These are phyloP conservation scores for Dendrocincla fuliginosa DNA, from an alignment of 2,797 vertebrate genomes.

Conservation along the genomic window DNA sequence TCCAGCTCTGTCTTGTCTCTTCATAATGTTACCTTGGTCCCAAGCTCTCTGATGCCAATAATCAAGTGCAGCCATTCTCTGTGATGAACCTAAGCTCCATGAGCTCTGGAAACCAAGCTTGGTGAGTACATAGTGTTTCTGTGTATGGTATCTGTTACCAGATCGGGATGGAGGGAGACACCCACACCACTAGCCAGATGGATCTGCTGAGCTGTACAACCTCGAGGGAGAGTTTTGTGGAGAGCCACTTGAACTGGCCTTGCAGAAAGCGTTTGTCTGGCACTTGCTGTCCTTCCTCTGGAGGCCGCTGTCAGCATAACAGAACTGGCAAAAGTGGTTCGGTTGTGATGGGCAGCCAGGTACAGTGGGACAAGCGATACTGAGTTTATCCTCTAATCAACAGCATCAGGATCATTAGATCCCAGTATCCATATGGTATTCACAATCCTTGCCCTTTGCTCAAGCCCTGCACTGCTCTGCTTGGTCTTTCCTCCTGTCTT, in stretches of 20 bases:
- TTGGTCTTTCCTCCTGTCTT: not conserved
- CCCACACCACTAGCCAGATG: not conserved
- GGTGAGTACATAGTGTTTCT: not conserved
- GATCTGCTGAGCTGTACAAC: not conserved
- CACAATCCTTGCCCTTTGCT: not conserved
- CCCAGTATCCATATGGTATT: accelerated
- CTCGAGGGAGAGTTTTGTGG: not conserved
- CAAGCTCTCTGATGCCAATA: not conserved
- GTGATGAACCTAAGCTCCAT: not conserved
- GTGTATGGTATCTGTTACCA: not conserved
- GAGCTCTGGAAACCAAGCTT: accelerated
- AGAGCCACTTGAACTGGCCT: not conserved
- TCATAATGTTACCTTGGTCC: not conserved
- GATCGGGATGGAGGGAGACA: not conserved
- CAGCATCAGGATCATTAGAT: not conserved
- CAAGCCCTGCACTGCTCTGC: not conserved
- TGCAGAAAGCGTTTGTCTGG: not conserved
- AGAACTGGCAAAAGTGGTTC: not conserved
- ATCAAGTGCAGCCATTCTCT: not conserved
- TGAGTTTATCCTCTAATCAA: not conserved
- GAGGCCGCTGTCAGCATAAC: not conserved
- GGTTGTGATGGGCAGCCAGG: not conserved
- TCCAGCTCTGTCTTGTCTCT: not conserved
- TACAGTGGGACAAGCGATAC: not conserved
- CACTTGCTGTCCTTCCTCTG: not conserved